Base-by-base conservation (phyloP, 2,888 invertebrate genomes). In the Lacanobia wlatinum region DNA sequence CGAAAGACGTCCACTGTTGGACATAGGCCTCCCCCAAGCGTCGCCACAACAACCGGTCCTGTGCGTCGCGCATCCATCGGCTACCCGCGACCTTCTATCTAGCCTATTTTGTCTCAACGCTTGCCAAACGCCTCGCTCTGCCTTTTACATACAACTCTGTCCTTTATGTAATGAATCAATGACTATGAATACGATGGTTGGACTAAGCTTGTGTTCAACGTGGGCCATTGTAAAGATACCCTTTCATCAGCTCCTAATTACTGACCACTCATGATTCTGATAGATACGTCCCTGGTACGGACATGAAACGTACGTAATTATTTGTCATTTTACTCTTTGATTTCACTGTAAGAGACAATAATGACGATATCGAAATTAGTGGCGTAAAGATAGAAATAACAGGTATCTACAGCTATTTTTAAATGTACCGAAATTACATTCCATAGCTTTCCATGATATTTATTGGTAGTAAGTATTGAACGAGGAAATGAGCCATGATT, bases 221-320 rank as follows among this genome's bases (percentile, higher is more conserved):
- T 46, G 58, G 16, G 12, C 8, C 6, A 52, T 56, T 58, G 43
- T 60, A 1, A 53, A 62, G 7, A 46, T 5, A 60, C 18, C 60
- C 28, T 60, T 74, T 65, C 18, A 71, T 64, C n/a, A 43, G 6
- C 28, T n/a, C 18, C 60, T 56, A 72, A 72, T 65, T 71, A 60
- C 64, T 23, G 18, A 12, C 23, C 18, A 21, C 18, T 48, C 18
- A 59, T 34, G 59, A 14, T 23, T 60, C 46, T 34, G 28, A 61
- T 56, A 50, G 34, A 40, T 58, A 38, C 12, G 21, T 14, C n/a
- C n/a, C 8, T 21, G 52, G 52, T 12, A 21, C 10, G 10, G 38
- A 58, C n/a, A 58, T 38, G 38, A 56, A 16, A 56, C 18, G 43
- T 23, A 52, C 46, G 12, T 50, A 62, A 58, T 75, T 46, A 73